phyloP scores from a whole-genome alignment of 2,113 vertebrate species.

The Hyperoodon ampullatus region DNA sequence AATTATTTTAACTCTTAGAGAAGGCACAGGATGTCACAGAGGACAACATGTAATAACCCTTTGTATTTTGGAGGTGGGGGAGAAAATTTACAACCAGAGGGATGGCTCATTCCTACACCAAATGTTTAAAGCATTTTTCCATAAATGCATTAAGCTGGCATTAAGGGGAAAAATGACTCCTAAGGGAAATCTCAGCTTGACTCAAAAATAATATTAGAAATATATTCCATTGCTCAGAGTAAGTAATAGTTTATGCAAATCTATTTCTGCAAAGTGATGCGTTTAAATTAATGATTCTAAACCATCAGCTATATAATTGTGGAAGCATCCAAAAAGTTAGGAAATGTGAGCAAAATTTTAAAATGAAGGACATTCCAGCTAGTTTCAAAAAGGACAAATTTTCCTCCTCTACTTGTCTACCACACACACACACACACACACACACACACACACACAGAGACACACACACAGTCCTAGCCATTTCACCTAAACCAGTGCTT shows the following conservation, averaged over 20 bases:
- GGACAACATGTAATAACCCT: neutral
- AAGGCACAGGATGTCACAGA: neutral
- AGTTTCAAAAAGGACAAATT: neutral
- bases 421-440: neutral
- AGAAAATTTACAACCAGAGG: neutral
- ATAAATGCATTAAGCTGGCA: constrained; percentile 50
- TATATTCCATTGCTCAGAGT: constrained; percentile 44
- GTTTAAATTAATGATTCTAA: constrained; percentile 19
- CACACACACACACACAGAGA: neutral
- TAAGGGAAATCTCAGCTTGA: constrained; percentile 54
- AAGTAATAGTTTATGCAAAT: constrained; percentile 62
- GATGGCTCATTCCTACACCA: neutral
- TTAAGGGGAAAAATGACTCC: constrained; percentile 1
- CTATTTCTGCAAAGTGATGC: constrained; percentile 36
- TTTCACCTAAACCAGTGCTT: neutral
- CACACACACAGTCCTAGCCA: neutral
- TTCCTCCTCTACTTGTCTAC: neutral
- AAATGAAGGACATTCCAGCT: neutral
- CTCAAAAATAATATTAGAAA: constrained; percentile 66
- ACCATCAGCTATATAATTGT: neutral
- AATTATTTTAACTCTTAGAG: constrained; percentile 21
- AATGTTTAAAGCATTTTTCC: constrained; percentile 1
- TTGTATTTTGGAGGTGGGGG: neutral
- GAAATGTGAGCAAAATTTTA: neutral
- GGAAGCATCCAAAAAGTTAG: neutral